Evolutionary conservation across 2,113 vertebrate species (phyloP), one percentile per base, ranked within the genome.

Genomic region (Podarcis cretensis): DNA sequence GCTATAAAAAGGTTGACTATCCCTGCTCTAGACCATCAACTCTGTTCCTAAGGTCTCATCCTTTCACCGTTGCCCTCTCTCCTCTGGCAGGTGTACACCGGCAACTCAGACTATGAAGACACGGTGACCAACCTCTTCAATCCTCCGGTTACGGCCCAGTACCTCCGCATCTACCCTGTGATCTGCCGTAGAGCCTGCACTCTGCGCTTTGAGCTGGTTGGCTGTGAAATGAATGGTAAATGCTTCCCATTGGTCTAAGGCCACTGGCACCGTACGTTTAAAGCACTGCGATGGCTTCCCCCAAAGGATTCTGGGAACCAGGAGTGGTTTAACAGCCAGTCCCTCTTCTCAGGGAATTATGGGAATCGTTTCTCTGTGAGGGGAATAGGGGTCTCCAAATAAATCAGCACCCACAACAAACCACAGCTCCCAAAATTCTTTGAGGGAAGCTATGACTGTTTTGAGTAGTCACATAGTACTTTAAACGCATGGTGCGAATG

Each of bases 141-240:
- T 82, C 92, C 96, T 5, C 97, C 98, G 1, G 95, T 99, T 86
- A 96, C 97, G 6, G 95, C 96, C 1, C 98, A 98, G 93, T 98
- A 97, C 76, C 94, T 99, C 91, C 98, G 98, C n/a, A 96, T 99
- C 91, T 95, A 98, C 87, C 99, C 98, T 0, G 91, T 98, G 87
- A 89, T 96, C 66, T 99, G 98, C 78, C 97, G 97, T 87, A 96
- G 96, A 0, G 98, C 96, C 81, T 99, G 99, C 95, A 99, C 99
- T 0, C 96, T 99, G 91, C 98, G 98, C 90, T 97, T 99, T 68
- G 99, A 99, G 92, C 97, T 99, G 80, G 96, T 99, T 68, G 99
- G 99, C 96, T 99, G 99, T 5, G 98, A 99, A 91, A 94, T 99
- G 90, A 97, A 98, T 0, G 98, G 99, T 99, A 98, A 98, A 96